Base-by-base conservation (phyloP, 2,888 invertebrate genomes). In the Elegia similella region DNA sequence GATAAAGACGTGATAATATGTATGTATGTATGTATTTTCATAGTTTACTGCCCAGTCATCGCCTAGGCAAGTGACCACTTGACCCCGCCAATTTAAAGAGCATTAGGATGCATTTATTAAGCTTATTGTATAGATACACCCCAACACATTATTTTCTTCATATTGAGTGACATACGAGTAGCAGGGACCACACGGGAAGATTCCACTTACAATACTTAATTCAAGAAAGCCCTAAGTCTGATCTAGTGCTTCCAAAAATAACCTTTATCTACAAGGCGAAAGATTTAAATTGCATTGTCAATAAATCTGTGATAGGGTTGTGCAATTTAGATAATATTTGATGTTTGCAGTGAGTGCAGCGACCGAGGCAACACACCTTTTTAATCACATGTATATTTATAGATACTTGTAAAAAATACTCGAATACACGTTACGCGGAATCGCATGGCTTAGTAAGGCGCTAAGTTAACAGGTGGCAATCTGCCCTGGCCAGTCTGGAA, bases 271-370 rank as follows among this genome's bases (percentile, higher is more conserved):
- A 7, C 15, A 15, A 50, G 3, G 34, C 13, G 1, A 6, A 15
- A 15, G 34, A n/a, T 50, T 16, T 10, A 16, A 15, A 15, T 34
- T 50, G 1, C 0, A 15, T 32, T 34, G 34, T 0, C 13, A 13
- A 8, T 15, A 32, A 15, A 38, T 38, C 38, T 8, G 2, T 7
- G 34, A 32, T 30, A 32, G 34, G 30, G 30, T 50, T 50, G 50
- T 32, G 32, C 34, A 50, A 50, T 50, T 50, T 7, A 8, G 32
- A 44, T 23, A 23, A 23, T 67, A 62, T 73, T 75, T 73, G 69
- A 78, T 81, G 79, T 85, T 83, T 77, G 85, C 82, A 81, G 66
- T 70, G 75, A 69, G 85, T 84, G 83, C 85, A 84, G 68, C 75
- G 82, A 85, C 84, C 85, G 56, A 54, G 52, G 42, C 54, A 52